phyloP scores from a whole-genome alignment of 2,113 vertebrate genomes.

The Parotia lawesii region DNA sequence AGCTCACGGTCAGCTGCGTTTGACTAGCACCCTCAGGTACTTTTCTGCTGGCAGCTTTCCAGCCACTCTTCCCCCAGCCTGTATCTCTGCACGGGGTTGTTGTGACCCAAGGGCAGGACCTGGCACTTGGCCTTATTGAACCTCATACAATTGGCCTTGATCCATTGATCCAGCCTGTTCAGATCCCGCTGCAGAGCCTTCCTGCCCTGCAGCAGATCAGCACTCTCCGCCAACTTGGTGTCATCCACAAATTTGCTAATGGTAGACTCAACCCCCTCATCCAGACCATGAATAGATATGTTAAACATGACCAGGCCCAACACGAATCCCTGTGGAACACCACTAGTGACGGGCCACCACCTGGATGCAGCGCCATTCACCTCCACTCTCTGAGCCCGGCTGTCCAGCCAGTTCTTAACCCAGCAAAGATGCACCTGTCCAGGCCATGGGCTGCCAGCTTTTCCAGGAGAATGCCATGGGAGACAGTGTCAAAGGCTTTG shows the following conservation, averaged over 20 bases:
- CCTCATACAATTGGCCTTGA: fast-evolving
- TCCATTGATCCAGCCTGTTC: fast-evolving
- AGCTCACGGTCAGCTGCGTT: not conserved
- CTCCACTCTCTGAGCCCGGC: not conserved
- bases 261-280: not conserved
- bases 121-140: fast-evolving
- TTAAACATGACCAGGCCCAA: not conserved
- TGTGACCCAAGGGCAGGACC: not conserved
- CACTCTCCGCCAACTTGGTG: not conserved
- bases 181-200: not conserved
- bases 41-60: not conserved
- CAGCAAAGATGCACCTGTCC: fast-evolving
- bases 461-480: not conserved
- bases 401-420: not conserved
- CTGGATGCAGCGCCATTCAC: not conserved
- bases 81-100: fast-evolving
- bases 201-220: not conserved
- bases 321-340: not conserved
- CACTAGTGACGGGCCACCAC: fast-evolving
- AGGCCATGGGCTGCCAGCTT: not conserved
- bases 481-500: not conserved
- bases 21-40: not conserved
- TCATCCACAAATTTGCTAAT: not conserved
- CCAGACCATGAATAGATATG: not conserved
- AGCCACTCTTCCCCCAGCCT: not conserved